These are phyloP conservation scores for Hippocampus kuda DNA, from an alignment of 2,797 vertebrate genomes.

Conservation along the genomic window DNA sequence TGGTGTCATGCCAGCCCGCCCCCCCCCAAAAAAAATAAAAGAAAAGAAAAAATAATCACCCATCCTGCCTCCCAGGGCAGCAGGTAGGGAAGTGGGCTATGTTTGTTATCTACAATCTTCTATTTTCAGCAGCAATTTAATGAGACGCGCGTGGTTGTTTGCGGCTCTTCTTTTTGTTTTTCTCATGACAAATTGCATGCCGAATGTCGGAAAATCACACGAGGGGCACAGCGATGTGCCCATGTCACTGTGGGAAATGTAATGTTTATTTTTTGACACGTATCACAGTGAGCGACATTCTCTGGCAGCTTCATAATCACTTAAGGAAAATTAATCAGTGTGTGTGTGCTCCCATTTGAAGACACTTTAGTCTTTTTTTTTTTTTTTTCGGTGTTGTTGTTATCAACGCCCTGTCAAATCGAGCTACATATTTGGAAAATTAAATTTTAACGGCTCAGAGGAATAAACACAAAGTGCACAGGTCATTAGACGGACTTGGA, in stretches of 20 bases:
- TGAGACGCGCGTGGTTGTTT: neutral
- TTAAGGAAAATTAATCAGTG: conserved; percentile 40
- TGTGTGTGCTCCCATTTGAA: conserved; percentile 37
- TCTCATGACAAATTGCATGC: neutral
- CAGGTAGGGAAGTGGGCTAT: neutral
- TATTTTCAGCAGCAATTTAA: conserved; percentile 5
- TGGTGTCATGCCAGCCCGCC: too few species aligned
- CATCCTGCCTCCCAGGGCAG: neutral
- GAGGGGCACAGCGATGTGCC: conserved; percentile 1
- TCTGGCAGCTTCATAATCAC: conserved; percentile 44
- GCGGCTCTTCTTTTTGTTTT: neutral
- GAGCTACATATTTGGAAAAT: conserved; percentile 25
- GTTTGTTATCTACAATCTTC: conserved; percentile 1
- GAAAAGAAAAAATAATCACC: too few species aligned
- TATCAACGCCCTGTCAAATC: conserved; percentile 38
- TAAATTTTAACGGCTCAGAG: conserved; percentile 27
- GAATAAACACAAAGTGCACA: conserved; percentile 11
- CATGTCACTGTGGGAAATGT: conserved; percentile 17
- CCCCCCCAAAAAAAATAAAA: too few species aligned
- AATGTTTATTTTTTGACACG: conserved; percentile 25
- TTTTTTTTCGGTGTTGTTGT: conserved; percentile 6
- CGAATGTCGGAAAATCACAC: neutral
- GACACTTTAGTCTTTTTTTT: conserved; percentile 17
- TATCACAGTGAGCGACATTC: conserved; percentile 25
- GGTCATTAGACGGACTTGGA: conserved; percentile 19